Evolutionary conservation across 2,113 vertebrate species (phyloP).

Genomic region (Edolisoma coerulescens): DNA sequence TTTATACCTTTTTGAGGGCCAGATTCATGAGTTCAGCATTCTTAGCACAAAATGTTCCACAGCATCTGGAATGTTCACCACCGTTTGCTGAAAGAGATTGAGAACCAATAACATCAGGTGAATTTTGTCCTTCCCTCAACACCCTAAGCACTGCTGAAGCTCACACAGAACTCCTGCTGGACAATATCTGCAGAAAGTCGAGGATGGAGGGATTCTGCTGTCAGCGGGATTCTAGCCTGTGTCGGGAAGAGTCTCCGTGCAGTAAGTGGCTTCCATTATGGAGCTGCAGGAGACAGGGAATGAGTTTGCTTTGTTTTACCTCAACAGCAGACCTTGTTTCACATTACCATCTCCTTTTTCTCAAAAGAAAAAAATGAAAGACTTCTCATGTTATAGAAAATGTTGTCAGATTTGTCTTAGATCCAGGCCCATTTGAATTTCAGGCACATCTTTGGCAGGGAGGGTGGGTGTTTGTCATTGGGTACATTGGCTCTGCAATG

Average conservation of each 20-base stretch:
- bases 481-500: rapidly evolving
- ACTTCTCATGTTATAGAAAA: not conserved
- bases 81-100: not conserved
- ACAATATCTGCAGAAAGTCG: not conserved
- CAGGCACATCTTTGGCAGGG: not conserved
- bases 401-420: not conserved
- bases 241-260: not conserved
- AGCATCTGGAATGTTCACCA: not conserved
- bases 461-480: not conserved
- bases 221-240: not conserved
- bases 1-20: not conserved
- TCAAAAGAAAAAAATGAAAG: not conserved
- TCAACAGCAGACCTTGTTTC: not conserved
- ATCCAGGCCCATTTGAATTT: not conserved
- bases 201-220: not conserved
- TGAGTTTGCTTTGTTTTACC: not conserved
- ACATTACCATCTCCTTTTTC: not conserved
- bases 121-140: not conserved
- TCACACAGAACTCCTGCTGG: not conserved
- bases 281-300: not conserved
- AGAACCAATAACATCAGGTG: not conserved
- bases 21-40: not conserved
- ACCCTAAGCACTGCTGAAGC: not conserved
- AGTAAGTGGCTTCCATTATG: rapidly evolving
- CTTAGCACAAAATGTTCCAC: not conserved